These are phyloP conservation scores for Siderastrea radians DNA, from an alignment of 92 coral and sea anemone species.

Conservation along the genomic window DNA sequence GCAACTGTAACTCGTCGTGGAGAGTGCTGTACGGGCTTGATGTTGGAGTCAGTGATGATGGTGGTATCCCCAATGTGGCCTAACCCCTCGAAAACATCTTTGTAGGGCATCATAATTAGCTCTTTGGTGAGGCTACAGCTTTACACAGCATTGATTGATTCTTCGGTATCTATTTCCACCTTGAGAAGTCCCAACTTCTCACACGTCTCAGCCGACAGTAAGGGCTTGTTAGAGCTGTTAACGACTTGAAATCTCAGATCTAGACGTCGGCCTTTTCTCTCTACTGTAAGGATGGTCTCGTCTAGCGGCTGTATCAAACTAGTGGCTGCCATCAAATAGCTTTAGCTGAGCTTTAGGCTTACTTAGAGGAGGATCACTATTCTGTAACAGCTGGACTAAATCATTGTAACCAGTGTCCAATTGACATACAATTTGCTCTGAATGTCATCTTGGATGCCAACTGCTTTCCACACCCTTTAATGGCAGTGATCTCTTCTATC, in stretches of 20 bases:
- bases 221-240: slow-evolving; percentile 24
- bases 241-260: slow-evolving; percentile 45
- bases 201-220: slow-evolving; percentile 43
- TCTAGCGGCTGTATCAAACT: slow-evolving; percentile 16
- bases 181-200: slow-evolving; percentile 42
- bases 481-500: not conserved
- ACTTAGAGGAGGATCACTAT: not conserved
- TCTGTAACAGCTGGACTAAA: slow-evolving; percentile 23
- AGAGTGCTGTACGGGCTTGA: too few relatives aligned
- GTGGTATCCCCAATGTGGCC: too few relatives aligned
- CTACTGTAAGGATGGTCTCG: slow-evolving; percentile 27
- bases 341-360: slow-evolving; percentile 1
- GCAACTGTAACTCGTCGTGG: too few relatives aligned
- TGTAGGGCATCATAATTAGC: not conserved
- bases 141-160: too few relatives aligned
- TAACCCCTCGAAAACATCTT: too few relatives aligned
- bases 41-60: too few relatives aligned
- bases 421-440: not conserved
- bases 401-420: slow-evolving; percentile 15
- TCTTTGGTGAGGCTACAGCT: not conserved
- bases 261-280: slow-evolving; percentile 12
- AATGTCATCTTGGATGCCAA: not conserved
- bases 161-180: slow-evolving; percentile 4
- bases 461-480: not conserved
- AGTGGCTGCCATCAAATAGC: slow-evolving; percentile 37